A percentile compares a stretch with the other conserved stretches of the same genome.
These are phyloP conservation scores for Cheirogaleus medius DNA, from an alignment of 2,113 vertebrate species.

Conservation along the genomic window DNA sequence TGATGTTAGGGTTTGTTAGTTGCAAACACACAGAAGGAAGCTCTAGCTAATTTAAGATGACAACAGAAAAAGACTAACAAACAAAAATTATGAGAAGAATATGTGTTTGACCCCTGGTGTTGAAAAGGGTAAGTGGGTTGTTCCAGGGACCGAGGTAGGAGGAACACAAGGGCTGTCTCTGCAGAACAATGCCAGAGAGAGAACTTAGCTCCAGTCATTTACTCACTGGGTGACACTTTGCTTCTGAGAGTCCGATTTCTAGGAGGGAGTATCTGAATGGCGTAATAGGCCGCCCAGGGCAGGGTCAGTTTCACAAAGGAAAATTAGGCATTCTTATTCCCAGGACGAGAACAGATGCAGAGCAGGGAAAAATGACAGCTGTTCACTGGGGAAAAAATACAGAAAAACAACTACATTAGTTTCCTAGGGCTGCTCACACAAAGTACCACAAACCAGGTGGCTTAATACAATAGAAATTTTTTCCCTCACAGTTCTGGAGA, in stretches of 20 bases:
- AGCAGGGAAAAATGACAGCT: background rate
- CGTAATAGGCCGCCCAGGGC: rapidly evolving
- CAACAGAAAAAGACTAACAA: background rate
- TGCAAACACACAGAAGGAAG: background rate
- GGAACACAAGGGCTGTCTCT: background rate
- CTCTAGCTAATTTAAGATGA: background rate
- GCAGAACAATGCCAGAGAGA: background rate
- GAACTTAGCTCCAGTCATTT: background rate
- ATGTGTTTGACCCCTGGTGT: background rate
- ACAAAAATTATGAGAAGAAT: background rate
- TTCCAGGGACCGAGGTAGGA: background rate
- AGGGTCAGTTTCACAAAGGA: background rate
- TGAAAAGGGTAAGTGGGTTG: background rate
- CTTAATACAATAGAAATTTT: background rate
- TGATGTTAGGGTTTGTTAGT: background rate
- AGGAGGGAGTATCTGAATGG: background rate
- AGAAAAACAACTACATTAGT: background rate
- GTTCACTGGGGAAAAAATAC: background rate
- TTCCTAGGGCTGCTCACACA: background rate
- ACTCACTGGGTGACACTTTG: background rate
- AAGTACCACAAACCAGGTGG: background rate
- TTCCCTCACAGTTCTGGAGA: background rate
- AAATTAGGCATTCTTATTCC: background rate
- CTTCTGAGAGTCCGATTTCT: background rate
- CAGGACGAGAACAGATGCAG: background rate